These are phyloP conservation scores for Drosophila orosa DNA, from an alignment of 1,140 invertebrate genomes.

Conservation along the genomic window DNA sequence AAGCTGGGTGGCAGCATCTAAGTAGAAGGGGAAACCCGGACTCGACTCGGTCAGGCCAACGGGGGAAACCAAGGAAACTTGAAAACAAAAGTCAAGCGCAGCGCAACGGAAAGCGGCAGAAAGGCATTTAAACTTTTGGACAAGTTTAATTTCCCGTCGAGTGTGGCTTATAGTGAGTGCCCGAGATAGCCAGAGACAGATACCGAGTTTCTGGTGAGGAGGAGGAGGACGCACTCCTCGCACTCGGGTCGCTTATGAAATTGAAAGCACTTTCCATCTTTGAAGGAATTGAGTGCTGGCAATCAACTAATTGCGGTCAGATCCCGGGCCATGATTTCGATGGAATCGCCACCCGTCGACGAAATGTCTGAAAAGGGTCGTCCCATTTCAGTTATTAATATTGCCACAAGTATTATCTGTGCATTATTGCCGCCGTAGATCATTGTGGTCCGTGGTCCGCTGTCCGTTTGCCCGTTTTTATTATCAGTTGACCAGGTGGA, in stretches of 20 bases:
- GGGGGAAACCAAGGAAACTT: slow-evolving; percentile 48
- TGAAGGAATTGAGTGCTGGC: slow-evolving; percentile 65
- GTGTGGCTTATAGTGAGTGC: slow-evolving; percentile 43
- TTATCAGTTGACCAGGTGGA: slow-evolving; percentile 71
- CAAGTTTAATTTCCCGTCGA: slow-evolving; percentile 81
- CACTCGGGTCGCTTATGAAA: slow-evolving; percentile 59
- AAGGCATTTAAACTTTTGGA: slow-evolving; percentile 81
- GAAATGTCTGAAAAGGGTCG: slow-evolving; percentile 30
- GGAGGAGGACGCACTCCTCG: too few relatives aligned
- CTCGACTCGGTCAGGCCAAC: slow-evolving; percentile 23
- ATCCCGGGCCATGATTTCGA: slow-evolving; percentile 26
- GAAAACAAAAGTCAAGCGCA: slow-evolving; percentile 74
- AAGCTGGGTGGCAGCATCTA: slow-evolving; percentile 5
- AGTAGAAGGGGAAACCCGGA: slow-evolving; percentile 1
- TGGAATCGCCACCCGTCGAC: not conserved
- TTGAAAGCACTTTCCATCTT: slow-evolving; percentile 77
- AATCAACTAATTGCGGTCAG: slow-evolving; percentile 75
- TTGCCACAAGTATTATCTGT: slow-evolving; percentile 61
- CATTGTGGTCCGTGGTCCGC: slow-evolving; percentile 12
- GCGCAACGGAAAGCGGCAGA: slow-evolving; percentile 69
- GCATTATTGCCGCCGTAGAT: slow-evolving; percentile 49
- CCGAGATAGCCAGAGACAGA: slow-evolving; percentile 29
- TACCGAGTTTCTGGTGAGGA: slow-evolving; percentile 8
- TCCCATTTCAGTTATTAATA: slow-evolving; percentile 47
- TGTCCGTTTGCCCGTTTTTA: slow-evolving; percentile 39